phyloP scores from a whole-genome alignment of 2,113 vertebrate species.

The Tachuris rubrigastra region DNA sequence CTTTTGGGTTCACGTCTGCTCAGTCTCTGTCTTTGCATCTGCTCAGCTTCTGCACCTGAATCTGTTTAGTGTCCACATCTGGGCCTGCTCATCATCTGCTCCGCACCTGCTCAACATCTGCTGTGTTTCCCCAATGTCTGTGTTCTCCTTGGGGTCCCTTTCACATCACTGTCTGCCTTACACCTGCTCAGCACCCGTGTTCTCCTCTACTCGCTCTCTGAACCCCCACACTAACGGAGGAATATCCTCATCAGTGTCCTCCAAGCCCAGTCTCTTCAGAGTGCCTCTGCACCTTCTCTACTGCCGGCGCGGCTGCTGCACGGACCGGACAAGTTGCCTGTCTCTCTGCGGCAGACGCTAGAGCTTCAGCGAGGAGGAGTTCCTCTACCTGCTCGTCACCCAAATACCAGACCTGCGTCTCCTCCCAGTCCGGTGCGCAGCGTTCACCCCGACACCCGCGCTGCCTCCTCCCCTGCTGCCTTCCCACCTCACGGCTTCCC shows the following conservation, averaged over 20 bases:
- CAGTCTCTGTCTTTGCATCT: conserved; percentile 41
- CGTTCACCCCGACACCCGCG: background rate
- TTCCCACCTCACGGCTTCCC: background rate
- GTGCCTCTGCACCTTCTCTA: background rate
- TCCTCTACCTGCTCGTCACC: background rate
- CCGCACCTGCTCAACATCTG: conserved; percentile 35
- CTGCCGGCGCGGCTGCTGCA: background rate
- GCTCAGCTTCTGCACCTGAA: conserved; percentile 35
- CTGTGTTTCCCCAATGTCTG: background rate
- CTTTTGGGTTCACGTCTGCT: background rate
- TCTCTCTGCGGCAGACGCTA: background rate
- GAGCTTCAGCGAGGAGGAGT: background rate
- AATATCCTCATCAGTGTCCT: background rate
- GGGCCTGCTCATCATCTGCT: conserved; percentile 14
- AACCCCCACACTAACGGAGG: background rate
- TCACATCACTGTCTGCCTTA: background rate
- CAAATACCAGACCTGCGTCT: background rate
- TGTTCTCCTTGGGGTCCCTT: background rate
- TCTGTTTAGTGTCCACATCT: conserved; percentile 13
- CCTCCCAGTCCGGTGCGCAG: background rate
- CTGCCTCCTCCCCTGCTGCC: background rate
- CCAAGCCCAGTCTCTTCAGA: background rate
- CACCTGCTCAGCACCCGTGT: background rate
- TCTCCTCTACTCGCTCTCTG: background rate
- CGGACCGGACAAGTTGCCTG: background rate